Evolutionary conservation across 2,888 invertebrate genomes (phyloP), one percentile per base, ranked within the genome.

Genomic region (Microchrysa polita): DNA sequence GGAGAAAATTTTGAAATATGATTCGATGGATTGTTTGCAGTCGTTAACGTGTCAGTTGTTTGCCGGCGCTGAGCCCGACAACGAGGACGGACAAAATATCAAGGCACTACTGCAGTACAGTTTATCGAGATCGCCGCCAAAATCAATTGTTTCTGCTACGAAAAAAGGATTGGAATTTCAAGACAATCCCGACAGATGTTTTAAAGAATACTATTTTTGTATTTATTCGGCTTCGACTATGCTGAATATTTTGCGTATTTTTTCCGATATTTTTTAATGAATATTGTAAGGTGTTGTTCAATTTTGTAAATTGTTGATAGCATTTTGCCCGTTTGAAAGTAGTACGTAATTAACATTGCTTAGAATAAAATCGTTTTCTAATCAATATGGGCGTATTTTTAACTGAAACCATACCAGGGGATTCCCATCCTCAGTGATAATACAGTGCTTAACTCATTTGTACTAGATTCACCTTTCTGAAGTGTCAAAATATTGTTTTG

Each of bases 141-240:
- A 76, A 0, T 78, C 81, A 76, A 81, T 85, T 7, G 81, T 78
- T n/a, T 79, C 80, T 5, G 82, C 85, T 1, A 83, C 83, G 74
- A 81, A 81, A 74, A 80, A 80, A 1, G 84, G 84, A 14, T 53
- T 83, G 40, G 79, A 80, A 1, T 78, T 80, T 59, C 79, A 77
- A 2, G 81, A 81, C 2, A 76, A 75, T 7, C 77, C 80, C 5
- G 80, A 81, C 16, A 79, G 79, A 27, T 85, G 85, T 72, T 82
- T 79, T 34, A 79, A 80, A 40, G 82, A 83, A 61, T 85, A 84
- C 80, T 83, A 83, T 14, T 82, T 82, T 74, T 85, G 85, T 72
- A 78, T 82, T 67, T 85, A 85, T 77, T 84, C 84, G 2, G 83
- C 84, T 9, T 80, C 79, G 73, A 83, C 81, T 1, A 85, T 85